Evolutionary conservation across 2,113 vertebrate genomes (phyloP).

Genomic region (Indicator indicator): DNA sequence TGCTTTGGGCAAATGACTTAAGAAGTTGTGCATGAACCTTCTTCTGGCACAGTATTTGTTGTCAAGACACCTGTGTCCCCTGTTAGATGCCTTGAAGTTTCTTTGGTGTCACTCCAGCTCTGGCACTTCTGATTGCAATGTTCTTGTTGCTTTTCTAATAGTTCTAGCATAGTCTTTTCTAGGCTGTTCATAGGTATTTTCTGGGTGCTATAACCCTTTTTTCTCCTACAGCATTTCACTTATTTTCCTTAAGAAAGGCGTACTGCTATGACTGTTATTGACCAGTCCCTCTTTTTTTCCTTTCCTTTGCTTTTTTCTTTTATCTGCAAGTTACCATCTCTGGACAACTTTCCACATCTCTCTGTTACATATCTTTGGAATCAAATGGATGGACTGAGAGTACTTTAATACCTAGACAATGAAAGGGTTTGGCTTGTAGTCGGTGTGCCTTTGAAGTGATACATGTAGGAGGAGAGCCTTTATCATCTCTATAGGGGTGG

Average conservation of each 20-base stretch:
- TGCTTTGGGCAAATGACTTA: conserved; percentile 25
- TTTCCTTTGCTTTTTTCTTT: not conserved
- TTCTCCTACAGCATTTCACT: not conserved
- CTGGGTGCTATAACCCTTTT: not conserved
- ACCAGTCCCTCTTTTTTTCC: not conserved
- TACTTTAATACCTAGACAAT: not conserved
- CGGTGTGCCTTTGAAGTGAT: not conserved
- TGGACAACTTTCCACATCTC: not conserved
- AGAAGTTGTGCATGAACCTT: not conserved
- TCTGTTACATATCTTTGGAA: not conserved
- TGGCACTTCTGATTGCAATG: not conserved
- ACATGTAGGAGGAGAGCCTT: not conserved
- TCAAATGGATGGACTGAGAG: too few species aligned
- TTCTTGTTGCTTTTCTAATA: not conserved
- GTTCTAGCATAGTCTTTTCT: not conserved
- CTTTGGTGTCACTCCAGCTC: not conserved
- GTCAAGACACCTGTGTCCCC: conserved; percentile 13
- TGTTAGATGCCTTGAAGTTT: not conserved
- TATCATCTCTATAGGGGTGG: not conserved
- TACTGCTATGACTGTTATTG: not conserved
- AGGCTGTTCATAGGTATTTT: not conserved
- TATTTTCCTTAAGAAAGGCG: not conserved
- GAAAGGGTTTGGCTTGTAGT: not conserved
- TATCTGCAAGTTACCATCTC: not conserved
- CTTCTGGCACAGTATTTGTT: not conserved